Percentiles rank a stretch among this genome's conserved stretches.
Evolutionary conservation across 2,797 vertebrate genomes (phyloP).

Genomic region (Acipenser oxyrinchus): DNA sequence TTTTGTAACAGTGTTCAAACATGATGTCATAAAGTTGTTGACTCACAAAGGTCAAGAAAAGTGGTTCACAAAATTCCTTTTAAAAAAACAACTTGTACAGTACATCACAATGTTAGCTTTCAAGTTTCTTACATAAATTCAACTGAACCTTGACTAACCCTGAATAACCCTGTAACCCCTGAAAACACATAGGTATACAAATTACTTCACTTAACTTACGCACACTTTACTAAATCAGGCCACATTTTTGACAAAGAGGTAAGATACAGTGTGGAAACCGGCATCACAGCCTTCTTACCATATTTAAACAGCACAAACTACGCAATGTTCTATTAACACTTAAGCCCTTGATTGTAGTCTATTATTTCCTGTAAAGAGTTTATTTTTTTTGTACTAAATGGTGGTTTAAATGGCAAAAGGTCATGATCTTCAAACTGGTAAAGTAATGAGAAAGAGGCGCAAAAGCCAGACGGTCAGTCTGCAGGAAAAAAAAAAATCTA

Average conservation of each 20-base stretch:
- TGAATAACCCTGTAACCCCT: not conserved
- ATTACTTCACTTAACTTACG: not conserved
- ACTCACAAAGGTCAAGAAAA: too few relatives aligned
- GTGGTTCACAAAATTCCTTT: too few relatives aligned
- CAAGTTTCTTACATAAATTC: not conserved
- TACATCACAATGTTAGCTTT: too few relatives aligned
- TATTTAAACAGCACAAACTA: conserved; percentile 27
- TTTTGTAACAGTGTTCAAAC: too few relatives aligned
- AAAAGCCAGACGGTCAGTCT: not conserved
- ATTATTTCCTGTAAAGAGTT: conserved; percentile 33
- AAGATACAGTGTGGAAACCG: not conserved
- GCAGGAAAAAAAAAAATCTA: not conserved
- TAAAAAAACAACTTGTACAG: too few relatives aligned
- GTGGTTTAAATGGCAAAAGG: conserved; percentile 11
- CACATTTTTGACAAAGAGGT: too few relatives aligned
- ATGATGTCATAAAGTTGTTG: too few relatives aligned
- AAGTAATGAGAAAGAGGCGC: not conserved
- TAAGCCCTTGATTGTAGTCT: conserved; percentile 31
- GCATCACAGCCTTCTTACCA: too few relatives aligned
- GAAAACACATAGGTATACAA: not conserved
- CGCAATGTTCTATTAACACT: conserved; percentile 20
- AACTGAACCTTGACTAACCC: conserved; percentile 1
- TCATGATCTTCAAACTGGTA: not conserved
- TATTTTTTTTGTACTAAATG: not conserved
- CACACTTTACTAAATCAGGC: too few relatives aligned